phyloP scores from a whole-genome alignment of 2,888 invertebrate genomes.

The Emmelina monodactyla region DNA sequence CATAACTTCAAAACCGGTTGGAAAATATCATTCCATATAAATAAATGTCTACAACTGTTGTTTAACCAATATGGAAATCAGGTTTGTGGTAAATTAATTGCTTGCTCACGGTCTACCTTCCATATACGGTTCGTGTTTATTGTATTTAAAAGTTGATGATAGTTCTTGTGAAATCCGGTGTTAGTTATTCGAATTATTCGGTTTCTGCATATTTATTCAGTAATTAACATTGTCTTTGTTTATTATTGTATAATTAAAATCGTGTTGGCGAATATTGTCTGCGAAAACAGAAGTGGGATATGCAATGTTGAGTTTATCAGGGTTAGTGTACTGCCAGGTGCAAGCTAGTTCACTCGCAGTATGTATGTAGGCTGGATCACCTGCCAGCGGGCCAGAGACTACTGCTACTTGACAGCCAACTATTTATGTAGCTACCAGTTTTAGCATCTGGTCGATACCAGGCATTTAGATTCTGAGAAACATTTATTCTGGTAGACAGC shows the following conservation, averaged over 20 bases:
- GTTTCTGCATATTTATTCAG: no score
- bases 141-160: constrained; percentile 17
- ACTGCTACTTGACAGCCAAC: no score
- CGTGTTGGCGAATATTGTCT: no score
- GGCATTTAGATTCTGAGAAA: no score
- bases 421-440: no score
- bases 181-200: constrained; percentile 3
- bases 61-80: constrained; percentile 32
- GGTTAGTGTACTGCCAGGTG: constrained; percentile 50
- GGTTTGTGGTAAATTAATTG: constrained; percentile 32
- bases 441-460: no score
- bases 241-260: no score
- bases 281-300: no score
- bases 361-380: constrained; percentile 19
- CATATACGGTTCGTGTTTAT: constrained; percentile 26
- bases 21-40: constrained; percentile 4
- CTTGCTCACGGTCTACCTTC: constrained; percentile 25
- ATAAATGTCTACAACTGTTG: constrained; percentile 22
- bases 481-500: no score
- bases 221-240: no score
- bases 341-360: constrained; percentile 11
- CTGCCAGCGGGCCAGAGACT: no score
- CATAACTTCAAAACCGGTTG: constrained; percentile 50
- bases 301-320: no score
- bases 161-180: neutral